Conservation (phyloP, 2,888 invertebrate species). For the Megaustenia siamemsis region DNA sequence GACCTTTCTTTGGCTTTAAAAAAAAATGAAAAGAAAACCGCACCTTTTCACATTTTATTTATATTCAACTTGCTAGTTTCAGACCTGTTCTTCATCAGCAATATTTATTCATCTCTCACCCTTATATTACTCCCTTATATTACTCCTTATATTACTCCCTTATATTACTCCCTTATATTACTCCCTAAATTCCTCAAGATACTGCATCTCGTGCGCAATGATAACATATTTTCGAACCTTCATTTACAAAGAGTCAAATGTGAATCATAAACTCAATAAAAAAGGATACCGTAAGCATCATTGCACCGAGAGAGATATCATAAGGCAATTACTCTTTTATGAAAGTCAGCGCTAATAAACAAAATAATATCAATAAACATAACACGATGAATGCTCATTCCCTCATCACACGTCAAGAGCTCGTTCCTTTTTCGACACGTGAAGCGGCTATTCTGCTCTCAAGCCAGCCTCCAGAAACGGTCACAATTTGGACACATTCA, state of each 20-base stretch:
- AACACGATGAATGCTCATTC: background rate
- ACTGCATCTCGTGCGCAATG: background rate
- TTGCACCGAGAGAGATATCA: background rate
- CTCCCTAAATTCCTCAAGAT: background rate
- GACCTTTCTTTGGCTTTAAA: no score
- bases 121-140: no score
- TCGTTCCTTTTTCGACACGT: background rate
- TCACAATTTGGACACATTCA: conserved; percentile 24
- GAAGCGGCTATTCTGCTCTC: background rate
- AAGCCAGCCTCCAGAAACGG: conserved; percentile 13
- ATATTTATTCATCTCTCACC: background rate
- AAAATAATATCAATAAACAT: conserved; percentile 39
- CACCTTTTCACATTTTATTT: background rate
- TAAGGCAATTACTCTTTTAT: conserved; percentile 25
- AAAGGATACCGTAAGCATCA: conserved; percentile 25
- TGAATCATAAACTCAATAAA: background rate
- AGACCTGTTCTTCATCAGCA: background rate
- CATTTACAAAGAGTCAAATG: background rate
- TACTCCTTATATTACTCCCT: no score
- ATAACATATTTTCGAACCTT: background rate
- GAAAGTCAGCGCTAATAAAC: conserved; percentile 32
- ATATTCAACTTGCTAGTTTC: background rate
- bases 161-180: no score
- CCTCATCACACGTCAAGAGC: background rate
- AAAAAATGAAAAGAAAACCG: no score